Percentiles rank a stretch among this genome's conserved stretches.
Conservation (phyloP, 1,140 invertebrate species). For the Drosophila kanapiae region DNA sequence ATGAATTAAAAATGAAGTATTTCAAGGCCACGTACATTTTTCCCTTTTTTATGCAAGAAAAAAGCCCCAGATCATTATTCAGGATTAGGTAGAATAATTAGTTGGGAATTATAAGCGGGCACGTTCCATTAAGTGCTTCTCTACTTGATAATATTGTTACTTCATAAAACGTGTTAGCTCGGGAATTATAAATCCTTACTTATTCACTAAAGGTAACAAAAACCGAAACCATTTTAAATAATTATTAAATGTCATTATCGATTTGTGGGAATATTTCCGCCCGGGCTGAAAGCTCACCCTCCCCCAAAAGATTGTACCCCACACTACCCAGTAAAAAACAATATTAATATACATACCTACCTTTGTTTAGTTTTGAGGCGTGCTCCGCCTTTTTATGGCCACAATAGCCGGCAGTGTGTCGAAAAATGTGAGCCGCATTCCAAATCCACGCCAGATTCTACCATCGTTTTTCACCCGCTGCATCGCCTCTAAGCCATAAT, state of each 20-base stretch:
- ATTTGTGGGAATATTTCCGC: constrained; percentile 72
- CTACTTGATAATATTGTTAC: not conserved
- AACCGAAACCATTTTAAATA: constrained; percentile 34
- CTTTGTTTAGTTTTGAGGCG: constrained; percentile 51
- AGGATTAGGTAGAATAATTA: not conserved
- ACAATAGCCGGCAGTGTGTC: constrained; percentile 24
- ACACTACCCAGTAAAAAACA: constrained; percentile 7
- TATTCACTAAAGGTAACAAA: not conserved
- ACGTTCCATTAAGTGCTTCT: not conserved
- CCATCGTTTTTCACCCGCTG: constrained; percentile 23
- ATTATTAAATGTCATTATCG: constrained; percentile 79
- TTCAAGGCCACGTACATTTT: not conserved
- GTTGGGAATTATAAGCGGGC: not conserved
- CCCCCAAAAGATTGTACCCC: not conserved
- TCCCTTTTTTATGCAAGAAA: not conserved
- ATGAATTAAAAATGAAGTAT: not conserved
- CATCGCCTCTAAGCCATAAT: constrained; percentile 36
- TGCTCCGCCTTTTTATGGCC: constrained; percentile 55
- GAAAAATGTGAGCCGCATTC: constrained; percentile 47
- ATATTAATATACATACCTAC: constrained; percentile 21
- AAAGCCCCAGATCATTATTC: not conserved
- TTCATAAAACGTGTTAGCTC: too few relatives aligned
- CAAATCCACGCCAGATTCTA: constrained; percentile 31
- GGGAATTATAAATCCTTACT: not conserved
- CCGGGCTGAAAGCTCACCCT: constrained; percentile 1